Evolutionary conservation across 2,888 invertebrate species (phyloP), one percentile per base, ranked within the genome.

Genomic region (Cantharis nigra): DNA sequence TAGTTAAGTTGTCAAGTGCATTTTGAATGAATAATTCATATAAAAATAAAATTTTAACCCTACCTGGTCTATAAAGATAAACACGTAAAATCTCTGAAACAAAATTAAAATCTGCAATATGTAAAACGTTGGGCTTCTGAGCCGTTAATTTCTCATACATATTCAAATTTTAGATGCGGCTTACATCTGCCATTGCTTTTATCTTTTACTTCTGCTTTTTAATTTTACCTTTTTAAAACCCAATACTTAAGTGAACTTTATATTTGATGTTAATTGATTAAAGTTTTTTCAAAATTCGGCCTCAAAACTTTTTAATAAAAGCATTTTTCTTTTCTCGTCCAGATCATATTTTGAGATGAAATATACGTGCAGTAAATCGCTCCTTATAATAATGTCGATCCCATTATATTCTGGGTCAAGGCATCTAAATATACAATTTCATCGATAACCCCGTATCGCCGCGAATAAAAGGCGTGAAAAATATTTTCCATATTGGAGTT

Each of bases 401-500:
- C 70, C 75, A 75, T 79, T 74, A 77, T 72, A 78, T 76, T 80
- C 72, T 76, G 77, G 80, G 78, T 74, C 80, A 79, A 75, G 76
- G 76, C 79, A 71, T 74, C 72, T 73, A 74, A 78, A 80, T 78
- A 78, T 79, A 79, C 78, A 79, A 78, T 78, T 76, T 76, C 76
- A 77, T 79, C 76, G 76, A 78, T 79, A 79, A 76, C 76, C 33
- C 79, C 76, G 71, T 70, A 76, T 78, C 75, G 67, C 71, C 76
- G 76, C 76, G 76, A 72, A 77, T 78, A 77, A 75, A 77, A 73
- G 79, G 75, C 78, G 78, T 79, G 80, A 80, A 79, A 79, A 80
- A 78, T 80, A 78, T 78, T 78, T 80, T 75, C 80, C 78, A 77
- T 80, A 79, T 80, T 76, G 80, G 74, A 80, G 75, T 73, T 74